Conservation (phyloP, 2,113 vertebrate species). For the Felis chaus region DNA sequence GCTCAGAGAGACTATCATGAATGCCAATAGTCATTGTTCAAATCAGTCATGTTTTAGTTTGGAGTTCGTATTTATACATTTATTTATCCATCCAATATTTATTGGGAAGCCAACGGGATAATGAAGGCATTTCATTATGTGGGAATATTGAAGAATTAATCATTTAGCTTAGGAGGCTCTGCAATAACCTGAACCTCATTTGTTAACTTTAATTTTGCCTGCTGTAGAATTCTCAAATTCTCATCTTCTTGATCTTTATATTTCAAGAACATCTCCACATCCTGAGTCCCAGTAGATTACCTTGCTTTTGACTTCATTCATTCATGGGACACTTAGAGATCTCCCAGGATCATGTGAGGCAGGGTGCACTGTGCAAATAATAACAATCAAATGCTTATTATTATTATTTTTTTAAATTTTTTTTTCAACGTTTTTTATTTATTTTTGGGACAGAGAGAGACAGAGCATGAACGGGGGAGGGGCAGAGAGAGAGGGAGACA, state of each 20-base stretch:
- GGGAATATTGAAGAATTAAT: not conserved
- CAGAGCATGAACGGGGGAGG: too few relatives aligned
- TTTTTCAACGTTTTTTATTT: too few relatives aligned
- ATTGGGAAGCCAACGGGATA: not conserved
- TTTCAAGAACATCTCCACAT: not conserved
- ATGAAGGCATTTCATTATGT: not conserved
- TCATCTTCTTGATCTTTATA: not conserved
- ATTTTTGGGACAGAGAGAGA: too few relatives aligned
- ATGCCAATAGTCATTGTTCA: not conserved
- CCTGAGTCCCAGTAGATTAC: not conserved
- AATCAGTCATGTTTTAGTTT: not conserved
- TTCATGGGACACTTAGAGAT: not conserved
- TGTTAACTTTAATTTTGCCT: conserved; percentile 1
- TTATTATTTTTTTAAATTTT: too few relatives aligned
- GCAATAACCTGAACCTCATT: not conserved
- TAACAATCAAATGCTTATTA: not conserved
- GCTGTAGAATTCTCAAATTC: not conserved
- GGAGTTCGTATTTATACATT: conserved; percentile 13
- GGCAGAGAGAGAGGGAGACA: too few relatives aligned
- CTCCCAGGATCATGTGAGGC: not conserved
- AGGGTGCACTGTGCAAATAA: not conserved
- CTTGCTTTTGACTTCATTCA: not conserved
- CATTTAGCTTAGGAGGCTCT: not conserved
- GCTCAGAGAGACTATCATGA: not conserved
- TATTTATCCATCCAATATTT: not conserved